Conservation (phyloP, 2,113 vertebrate species). For the Terrapene triunguis region DNA sequence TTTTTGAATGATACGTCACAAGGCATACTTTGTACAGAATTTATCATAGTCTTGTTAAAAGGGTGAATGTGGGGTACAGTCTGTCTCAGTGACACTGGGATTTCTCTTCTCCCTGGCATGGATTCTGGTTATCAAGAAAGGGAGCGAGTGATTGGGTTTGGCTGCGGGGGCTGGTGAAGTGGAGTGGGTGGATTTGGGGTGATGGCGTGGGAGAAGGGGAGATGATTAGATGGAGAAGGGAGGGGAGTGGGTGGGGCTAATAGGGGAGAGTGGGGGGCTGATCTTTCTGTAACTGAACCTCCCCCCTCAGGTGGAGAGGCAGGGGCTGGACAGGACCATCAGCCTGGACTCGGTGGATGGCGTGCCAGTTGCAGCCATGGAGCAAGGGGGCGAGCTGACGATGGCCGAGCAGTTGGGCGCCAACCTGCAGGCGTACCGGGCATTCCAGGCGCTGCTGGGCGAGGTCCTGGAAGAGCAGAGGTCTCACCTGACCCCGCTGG, state of each 20-base stretch:
- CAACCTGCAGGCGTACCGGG: constrained; percentile 79
- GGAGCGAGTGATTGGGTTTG: background rate
- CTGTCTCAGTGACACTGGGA: background rate
- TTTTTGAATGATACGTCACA: background rate
- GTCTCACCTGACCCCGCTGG: constrained; percentile 63
- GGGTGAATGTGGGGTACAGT: background rate
- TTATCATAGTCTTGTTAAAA: background rate
- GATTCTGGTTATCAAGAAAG: background rate
- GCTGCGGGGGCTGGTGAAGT: background rate
- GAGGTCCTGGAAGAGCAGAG: constrained; percentile 80
- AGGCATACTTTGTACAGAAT: background rate
- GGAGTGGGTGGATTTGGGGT: background rate
- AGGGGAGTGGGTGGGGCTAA: background rate
- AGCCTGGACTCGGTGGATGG: constrained; percentile 69
- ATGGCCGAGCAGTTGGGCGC: constrained; percentile 76
- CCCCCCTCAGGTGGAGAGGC: constrained; percentile 71
- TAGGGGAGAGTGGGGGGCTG: background rate
- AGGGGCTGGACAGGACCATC: constrained; percentile 71
- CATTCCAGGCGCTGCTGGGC: constrained; percentile 74
- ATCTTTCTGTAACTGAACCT: background rate
- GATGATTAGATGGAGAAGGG: background rate
- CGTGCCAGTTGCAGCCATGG: constrained; percentile 69
- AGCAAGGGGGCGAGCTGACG: constrained; percentile 73
- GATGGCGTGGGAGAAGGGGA: background rate
- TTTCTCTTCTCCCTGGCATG: background rate